phyloP scores from a whole-genome alignment of 2,888 invertebrate species.

The Zhengitettix transpicula region DNA sequence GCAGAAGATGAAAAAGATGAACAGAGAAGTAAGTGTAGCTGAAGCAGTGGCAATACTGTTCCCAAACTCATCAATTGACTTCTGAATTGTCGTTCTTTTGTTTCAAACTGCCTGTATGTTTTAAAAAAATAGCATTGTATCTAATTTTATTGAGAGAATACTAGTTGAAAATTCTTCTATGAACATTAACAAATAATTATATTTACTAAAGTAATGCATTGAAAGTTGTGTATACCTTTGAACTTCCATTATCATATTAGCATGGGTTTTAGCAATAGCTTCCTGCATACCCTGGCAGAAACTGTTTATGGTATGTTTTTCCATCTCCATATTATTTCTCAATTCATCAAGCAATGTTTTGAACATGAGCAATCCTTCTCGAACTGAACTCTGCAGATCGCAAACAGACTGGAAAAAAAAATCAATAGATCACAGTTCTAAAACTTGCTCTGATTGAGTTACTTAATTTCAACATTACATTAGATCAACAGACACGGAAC shows the following conservation, averaged over 20 bases:
- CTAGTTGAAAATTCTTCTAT: background rate
- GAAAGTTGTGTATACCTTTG: conserved; percentile 32
- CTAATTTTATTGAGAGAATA: background rate
- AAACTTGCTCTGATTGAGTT: too few species aligned
- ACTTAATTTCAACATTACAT: too few species aligned
- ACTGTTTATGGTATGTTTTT: conserved; percentile 45
- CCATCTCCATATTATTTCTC: conserved; percentile 42
- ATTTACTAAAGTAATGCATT: background rate
- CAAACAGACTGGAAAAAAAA: conserved; percentile 29
- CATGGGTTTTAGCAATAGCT: conserved; percentile 47
- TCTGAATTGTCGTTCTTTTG: conserved; percentile 35
- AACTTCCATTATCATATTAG: conserved; percentile 44
- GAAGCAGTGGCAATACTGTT: conserved; percentile 47
- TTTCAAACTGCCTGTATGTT: conserved; percentile 26
- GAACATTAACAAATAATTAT: background rate
- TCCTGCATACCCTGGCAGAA: conserved; percentile 50
- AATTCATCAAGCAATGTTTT: conserved; percentile 50
- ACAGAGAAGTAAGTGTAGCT: conserved; percentile 50
- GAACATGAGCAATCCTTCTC: conserved; percentile 47
- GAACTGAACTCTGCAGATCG: conserved; percentile 45
- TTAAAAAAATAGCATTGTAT: background rate
- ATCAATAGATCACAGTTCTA: background rate
- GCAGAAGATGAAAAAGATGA: conserved; percentile 54
- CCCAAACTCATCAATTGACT: conserved; percentile 36
- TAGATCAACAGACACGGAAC: too few species aligned